Evolutionary conservation across 2,797 vertebrate species (phyloP), one percentile per base, ranked within the genome.

Genomic region (Hipposideros larvatus): DNA sequence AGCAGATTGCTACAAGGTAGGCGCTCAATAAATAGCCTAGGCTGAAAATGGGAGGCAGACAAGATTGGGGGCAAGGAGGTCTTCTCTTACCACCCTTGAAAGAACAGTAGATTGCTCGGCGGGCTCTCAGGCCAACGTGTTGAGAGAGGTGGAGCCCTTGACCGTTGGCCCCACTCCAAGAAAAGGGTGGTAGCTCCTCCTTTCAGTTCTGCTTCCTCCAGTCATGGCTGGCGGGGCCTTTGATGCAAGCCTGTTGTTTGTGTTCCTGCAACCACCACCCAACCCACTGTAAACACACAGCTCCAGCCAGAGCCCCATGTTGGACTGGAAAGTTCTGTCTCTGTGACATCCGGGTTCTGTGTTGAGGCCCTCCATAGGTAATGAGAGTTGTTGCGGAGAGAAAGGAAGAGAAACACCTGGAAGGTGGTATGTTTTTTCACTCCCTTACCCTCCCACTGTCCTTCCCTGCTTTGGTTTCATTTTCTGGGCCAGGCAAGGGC

Each of bases 181-280:
- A 55, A 80, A 74, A 80, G 73, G 37, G 37, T 3, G 34, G 51
- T 11, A 48, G 55, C 87, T 82, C 8, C 7, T 0, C 48, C 88
- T 95, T 95, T 96, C 74, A 8, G 46, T 94, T 91, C 74, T 80
- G 74, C 84, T 96, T 96, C 89, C 94, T 92, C 84, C 26, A 34
- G 88, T 86, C 92, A 70, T 14, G 53, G 94, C 22, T 94, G 91
- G 66, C 73, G 85, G 68, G 84, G 61, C 51, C 21, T 34, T 55
- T 11, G 46, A 80, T 3, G 21, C 51, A 75, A 74, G 78, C 24
- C 34, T 48, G 65, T 53, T 59, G 73, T 94, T 70, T 89, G 79
- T 31, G 88, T 89, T 88, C 53, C 73, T 63, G 43, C 1, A 6
- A 28, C 84, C 51, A 13, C 43, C 15, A 7, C 55, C 34, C 84